Conservation (phyloP, 2,888 invertebrate species). For the Eucera pruinosa region DNA sequence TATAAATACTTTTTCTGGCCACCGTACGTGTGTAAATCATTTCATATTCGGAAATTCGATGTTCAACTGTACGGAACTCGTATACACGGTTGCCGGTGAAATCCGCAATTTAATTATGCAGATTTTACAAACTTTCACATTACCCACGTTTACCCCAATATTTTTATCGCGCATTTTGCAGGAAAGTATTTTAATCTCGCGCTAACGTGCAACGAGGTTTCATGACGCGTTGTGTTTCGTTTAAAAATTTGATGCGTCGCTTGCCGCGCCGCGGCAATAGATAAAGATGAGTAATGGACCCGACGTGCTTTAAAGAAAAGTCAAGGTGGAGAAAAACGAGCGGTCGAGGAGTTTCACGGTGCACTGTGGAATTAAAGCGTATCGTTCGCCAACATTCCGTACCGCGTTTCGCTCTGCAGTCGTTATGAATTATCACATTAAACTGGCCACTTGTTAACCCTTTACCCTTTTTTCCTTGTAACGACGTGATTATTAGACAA, state of each 20-base stretch:
- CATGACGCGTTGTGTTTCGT: background rate
- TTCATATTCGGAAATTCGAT: too few relatives aligned
- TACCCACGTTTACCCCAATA: too few relatives aligned
- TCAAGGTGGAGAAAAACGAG: conserved; percentile 19
- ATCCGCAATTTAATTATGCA: too few relatives aligned
- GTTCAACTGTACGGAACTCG: too few relatives aligned
- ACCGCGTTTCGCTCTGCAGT: background rate
- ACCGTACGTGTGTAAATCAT: too few relatives aligned
- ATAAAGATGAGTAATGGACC: conserved; percentile 24
- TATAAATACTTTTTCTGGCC: too few relatives aligned
- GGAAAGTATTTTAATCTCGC: background rate
- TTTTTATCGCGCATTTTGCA: background rate
- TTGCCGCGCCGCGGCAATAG: background rate
- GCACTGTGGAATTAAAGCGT: conserved; percentile 7
- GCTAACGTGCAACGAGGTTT: background rate
- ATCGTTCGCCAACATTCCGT: conserved; percentile 1
- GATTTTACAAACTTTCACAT: too few relatives aligned
- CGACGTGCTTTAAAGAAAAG: conserved; percentile 15
- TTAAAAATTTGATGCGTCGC: conserved; percentile 24
- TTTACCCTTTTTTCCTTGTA: too few relatives aligned
- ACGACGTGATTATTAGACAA: too few relatives aligned
- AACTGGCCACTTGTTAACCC: conserved; percentile 1
- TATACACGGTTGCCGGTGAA: too few relatives aligned
- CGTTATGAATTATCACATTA: conserved; percentile 29
- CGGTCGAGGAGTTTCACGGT: conserved; percentile 12